Base-by-base conservation (phyloP, 2,888 invertebrate species). In the Clepsis dumicolana region DNA sequence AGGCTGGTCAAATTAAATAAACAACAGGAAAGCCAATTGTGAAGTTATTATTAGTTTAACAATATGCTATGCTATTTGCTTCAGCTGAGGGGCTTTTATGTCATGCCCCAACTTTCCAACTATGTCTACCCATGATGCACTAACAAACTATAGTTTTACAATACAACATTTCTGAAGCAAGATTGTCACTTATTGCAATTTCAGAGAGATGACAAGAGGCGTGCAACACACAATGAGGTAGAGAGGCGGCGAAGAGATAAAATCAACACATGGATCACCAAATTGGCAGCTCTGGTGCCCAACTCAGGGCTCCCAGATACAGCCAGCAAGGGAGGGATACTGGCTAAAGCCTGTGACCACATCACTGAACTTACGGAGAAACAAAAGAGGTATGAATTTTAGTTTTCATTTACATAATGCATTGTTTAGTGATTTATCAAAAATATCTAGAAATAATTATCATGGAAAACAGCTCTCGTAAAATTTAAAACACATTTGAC, bases 211-310 rank as follows among this genome's bases (percentile, higher is more conserved):
- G 98, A 98, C 80, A 96, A 97, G 82, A 94, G 98, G 74, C 94
- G 98, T 83, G 98, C 98, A 2, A 98, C 98, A 21, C 98, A 99
- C 87, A 99, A 99, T 85, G 98, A 98, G 94, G 98, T 99, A 1
- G 99, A 99, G 87, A 95, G 99, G 77, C 94, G 99, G 72, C 94
- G 99, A 54, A 94, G 99, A 76, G 98, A 99, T 84, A 99, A 99
- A 94, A 99, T 99, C 73, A 99, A 99, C 87, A 98, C 96, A 82
- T 99, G 99, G 99, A 99, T 99, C 75, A 96, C 97, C 61, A 98
- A 98, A 87, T 91, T 99, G 68, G 97, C 98, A 1, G 90, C 98
- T 83, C 95, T 99, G 73, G 96, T 99, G 64, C 98, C 98, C 74
- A 92, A 94, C 73, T 96, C 96, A 73, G 96, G 96, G 4, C 94